phyloP scores from a whole-genome alignment of 2,797 vertebrate species.

The Chaenodraco wilsoni region DNA sequence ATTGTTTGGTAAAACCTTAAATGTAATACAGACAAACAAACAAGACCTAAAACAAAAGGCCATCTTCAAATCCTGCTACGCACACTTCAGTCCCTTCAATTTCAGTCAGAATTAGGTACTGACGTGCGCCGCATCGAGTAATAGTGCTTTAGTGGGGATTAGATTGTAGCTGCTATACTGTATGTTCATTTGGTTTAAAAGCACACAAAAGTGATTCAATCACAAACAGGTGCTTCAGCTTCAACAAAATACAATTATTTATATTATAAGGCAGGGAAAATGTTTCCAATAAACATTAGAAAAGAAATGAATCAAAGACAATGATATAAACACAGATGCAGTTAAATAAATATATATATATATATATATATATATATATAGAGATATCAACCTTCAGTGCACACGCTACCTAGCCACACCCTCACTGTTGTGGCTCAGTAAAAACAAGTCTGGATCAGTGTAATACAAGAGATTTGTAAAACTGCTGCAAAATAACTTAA shows the following conservation, averaged over 20 bases:
- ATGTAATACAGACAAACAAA: conserved; percentile 21
- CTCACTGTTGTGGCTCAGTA: conserved; percentile 10
- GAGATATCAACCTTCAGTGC: conserved; percentile 13
- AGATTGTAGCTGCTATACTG: conserved; percentile 26
- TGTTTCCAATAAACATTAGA: conserved; percentile 24
- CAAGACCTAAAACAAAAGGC: neutral
- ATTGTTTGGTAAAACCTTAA: conserved; percentile 38
- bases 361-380: conserved; percentile 18
- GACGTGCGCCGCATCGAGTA: neutral
- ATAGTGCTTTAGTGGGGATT: conserved; percentile 9
- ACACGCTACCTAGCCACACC: conserved; percentile 1
- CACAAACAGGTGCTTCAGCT: conserved; percentile 26
- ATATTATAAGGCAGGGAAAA: conserved; percentile 70
- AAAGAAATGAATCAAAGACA: conserved; percentile 2
- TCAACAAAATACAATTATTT: conserved; percentile 26
- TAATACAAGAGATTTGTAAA: conserved; percentile 10
- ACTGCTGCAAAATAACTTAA: no score
- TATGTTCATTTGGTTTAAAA: conserved; percentile 50
- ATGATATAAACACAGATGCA: conserved; percentile 35
- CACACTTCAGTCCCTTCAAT: neutral
- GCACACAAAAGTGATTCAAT: conserved; percentile 26
- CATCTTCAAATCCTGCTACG: neutral
- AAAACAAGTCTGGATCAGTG: conserved; percentile 6
- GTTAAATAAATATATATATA: conserved; percentile 26
- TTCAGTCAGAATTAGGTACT: neutral